Conservation (phyloP, 2,888 invertebrate species). For the Drosophila glabriapex region DNA sequence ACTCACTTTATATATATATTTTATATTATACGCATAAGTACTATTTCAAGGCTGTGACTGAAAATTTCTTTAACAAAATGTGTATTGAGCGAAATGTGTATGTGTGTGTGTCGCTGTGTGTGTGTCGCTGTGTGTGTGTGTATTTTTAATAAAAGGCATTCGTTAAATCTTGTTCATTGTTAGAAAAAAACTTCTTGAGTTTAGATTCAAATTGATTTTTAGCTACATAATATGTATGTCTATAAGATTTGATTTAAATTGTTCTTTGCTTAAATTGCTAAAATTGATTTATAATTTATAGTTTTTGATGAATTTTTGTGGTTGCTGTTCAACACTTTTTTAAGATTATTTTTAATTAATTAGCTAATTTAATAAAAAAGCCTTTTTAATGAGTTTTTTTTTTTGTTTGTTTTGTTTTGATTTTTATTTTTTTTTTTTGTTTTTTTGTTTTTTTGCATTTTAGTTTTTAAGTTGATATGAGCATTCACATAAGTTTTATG, state of each 20-base stretch:
- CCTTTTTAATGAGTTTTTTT: conserved; percentile 24
- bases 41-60: conserved; percentile 57
- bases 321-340: conserved; percentile 41
- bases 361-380: conserved; percentile 71
- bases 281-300: conserved; percentile 47
- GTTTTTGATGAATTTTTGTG: conserved; percentile 40
- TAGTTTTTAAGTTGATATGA: conserved; percentile 70
- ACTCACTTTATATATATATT: conserved; percentile 27
- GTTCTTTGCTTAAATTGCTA: conserved; percentile 63
- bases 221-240: conserved; percentile 71
- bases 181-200: conserved; percentile 54
- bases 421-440: conserved; percentile 21
- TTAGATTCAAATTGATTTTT: conserved; percentile 55
- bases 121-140: conserved; percentile 10
- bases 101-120: conserved; percentile 7
- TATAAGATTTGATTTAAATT: conserved; percentile 79
- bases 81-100: conserved; percentile 31
- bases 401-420: conserved; percentile 42
- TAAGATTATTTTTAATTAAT: conserved; percentile 42
- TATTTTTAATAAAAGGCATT: conserved; percentile 71
- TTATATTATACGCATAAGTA: conserved; percentile 49
- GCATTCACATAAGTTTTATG: conserved; percentile 71
- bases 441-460: conserved; percentile 44
- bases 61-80: conserved; percentile 48
- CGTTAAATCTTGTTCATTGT: conserved; percentile 48